Conservation (phyloP, 2,797 vertebrate genomes). For the Galago senegalensis region DNA sequence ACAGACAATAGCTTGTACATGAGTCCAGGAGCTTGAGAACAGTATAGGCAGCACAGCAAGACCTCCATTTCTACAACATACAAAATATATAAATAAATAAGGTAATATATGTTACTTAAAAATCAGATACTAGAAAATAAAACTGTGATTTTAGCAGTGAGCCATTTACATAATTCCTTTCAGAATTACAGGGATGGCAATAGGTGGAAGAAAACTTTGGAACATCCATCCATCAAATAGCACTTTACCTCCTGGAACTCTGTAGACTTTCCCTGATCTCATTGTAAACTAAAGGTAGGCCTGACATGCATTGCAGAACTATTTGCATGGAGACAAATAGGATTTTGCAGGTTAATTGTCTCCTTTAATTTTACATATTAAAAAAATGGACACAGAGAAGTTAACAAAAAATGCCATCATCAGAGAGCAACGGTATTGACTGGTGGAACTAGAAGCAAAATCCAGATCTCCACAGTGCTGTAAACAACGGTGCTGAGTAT, state of each 20-base stretch:
- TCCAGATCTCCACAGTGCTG: background rate
- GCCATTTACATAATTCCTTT: background rate
- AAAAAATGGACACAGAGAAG: slow-evolving; percentile 1
- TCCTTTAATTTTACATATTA: slow-evolving; percentile 36
- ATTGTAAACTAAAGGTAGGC: slow-evolving; percentile 6
- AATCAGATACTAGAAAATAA: slow-evolving; percentile 36
- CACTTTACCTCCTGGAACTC: background rate
- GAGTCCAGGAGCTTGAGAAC: background rate
- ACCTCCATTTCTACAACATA: background rate
- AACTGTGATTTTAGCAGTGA: slow-evolving; percentile 13
- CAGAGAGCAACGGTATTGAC: background rate
- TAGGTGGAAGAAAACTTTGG: background rate
- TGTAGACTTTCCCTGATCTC: background rate
- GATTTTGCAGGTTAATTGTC: background rate
- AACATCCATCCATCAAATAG: background rate
- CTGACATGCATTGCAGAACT: background rate
- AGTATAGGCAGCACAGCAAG: background rate
- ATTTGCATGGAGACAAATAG: background rate
- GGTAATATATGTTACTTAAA: background rate
- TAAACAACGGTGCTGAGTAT: background rate
- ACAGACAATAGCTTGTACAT: background rate
- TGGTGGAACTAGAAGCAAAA: background rate
- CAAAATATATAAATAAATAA: background rate
- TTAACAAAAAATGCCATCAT: background rate
- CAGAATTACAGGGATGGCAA: background rate